Conservation (phyloP, 2,797 vertebrate genomes). For the Periophthalmus magnuspinnatus region DNA sequence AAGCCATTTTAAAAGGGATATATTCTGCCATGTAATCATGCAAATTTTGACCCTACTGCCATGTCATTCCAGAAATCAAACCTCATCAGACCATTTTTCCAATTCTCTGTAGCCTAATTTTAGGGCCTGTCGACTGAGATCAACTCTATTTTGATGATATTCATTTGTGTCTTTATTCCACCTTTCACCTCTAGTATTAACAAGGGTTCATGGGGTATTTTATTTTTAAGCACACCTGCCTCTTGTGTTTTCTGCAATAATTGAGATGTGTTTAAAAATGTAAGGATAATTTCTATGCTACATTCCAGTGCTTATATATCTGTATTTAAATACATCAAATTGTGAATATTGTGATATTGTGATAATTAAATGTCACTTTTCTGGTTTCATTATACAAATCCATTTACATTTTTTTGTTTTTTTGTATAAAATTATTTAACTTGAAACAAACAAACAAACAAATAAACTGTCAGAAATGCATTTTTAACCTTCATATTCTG, state of each 20-base stretch:
- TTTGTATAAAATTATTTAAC: too few species aligned
- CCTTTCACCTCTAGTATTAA: not conserved
- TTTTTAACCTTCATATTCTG: too few species aligned
- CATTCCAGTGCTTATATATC: not conserved
- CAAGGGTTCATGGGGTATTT: not conserved
- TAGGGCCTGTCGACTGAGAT: not conserved
- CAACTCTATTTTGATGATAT: not conserved
- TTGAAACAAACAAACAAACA: too few species aligned
- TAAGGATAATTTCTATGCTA: not conserved
- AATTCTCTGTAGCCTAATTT: not conserved
- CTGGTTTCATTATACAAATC: too few species aligned
- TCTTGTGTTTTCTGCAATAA: not conserved
- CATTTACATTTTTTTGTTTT: too few species aligned
- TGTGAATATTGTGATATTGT: too few species aligned
- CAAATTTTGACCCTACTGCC: not conserved
- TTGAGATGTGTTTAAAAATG: not conserved
- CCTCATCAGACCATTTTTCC: not conserved
- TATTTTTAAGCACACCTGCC: not conserved
- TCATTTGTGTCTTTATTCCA: not conserved
- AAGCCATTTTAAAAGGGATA: not conserved
- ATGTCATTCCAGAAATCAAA: not conserved
- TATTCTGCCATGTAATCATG: not conserved
- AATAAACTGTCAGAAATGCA: too few species aligned
- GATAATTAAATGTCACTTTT: too few species aligned
- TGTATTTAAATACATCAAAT: not conserved